A percentile compares a stretch with the other conserved stretches of the same genome.
Conservation (phyloP, 2,888 invertebrate genomes). For the Minunthozetes semirufus region DNA sequence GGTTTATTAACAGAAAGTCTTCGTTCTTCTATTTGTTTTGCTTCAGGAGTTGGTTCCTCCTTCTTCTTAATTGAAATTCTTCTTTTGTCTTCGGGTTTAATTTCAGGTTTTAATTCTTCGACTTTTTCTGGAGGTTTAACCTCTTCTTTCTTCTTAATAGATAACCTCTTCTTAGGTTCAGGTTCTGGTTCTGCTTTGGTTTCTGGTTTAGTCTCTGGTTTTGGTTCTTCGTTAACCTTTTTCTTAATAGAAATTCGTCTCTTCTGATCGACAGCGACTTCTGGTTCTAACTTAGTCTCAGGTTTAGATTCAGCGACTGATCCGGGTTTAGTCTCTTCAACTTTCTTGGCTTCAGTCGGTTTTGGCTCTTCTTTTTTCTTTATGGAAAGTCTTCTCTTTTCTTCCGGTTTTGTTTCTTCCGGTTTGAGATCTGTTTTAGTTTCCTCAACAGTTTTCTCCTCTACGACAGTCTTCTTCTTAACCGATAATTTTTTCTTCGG, state of each 20-base stretch:
- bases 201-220: slow-evolving; percentile 1
- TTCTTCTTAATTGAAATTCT: slow-evolving; percentile 33
- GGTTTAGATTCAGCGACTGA: neutral
- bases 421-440: neutral
- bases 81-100: slow-evolving; percentile 17
- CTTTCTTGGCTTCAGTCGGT: neutral
- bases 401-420: neutral
- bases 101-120: neutral
- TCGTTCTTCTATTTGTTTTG: slow-evolving; percentile 40
- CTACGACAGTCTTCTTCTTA: too few species aligned
- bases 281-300: neutral
- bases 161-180: neutral
- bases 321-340: neutral
- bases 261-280: neutral
- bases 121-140: neutral
- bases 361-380: neutral
- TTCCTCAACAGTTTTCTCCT: neutral
- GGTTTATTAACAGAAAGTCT: slow-evolving; percentile 2
- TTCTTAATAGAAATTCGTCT: slow-evolving; percentile 30
- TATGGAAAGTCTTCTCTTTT: neutral
- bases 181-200: neutral
- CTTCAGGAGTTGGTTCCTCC: slow-evolving; percentile 43
- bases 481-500: neutral
- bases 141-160: slow-evolving; percentile 5
- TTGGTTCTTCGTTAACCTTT: neutral